Percentiles rank a stretch among this genome's conserved stretches.
phyloP scores from a whole-genome alignment of 1,140 invertebrate species.

The Grapholita molesta region DNA sequence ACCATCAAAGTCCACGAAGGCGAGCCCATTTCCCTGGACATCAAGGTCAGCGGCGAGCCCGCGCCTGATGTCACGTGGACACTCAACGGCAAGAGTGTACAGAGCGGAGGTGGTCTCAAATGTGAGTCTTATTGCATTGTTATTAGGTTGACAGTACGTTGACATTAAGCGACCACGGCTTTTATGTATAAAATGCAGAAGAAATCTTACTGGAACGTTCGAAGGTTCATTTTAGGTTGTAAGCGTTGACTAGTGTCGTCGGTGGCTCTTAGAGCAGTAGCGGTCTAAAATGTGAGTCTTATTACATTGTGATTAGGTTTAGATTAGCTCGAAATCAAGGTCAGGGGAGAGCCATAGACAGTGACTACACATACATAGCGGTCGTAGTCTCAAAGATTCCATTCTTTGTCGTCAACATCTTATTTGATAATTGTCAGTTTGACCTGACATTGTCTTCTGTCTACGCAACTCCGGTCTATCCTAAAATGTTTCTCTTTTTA shows the following conservation, averaged over 20 bases:
- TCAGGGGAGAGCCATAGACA: slow-evolving; percentile 90
- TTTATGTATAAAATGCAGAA: too few relatives aligned
- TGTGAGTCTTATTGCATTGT: slow-evolving; percentile 38
- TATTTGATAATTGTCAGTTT: too few relatives aligned
- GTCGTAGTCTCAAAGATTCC: too few relatives aligned
- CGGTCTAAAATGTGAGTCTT: slow-evolving; percentile 59
- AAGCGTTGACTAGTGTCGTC: too few relatives aligned
- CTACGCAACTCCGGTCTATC: too few relatives aligned
- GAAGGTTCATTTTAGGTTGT: too few relatives aligned
- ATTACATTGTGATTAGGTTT: background rate
- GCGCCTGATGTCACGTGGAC: slow-evolving; percentile 88
- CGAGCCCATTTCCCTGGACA: slow-evolving; percentile 90
- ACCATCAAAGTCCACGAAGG: slow-evolving; percentile 89
- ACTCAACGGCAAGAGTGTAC: slow-evolving; percentile 81
- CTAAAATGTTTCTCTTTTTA: too few relatives aligned
- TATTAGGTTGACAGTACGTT: background rate
- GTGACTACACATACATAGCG: too few relatives aligned
- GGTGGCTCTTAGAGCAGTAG: slow-evolving; percentile 57
- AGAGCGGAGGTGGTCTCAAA: slow-evolving; percentile 60
- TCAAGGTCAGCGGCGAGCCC: slow-evolving; percentile 91
- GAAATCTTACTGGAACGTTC: too few relatives aligned
- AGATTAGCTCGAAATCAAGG: slow-evolving; percentile 75
- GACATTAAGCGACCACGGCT: too few relatives aligned
- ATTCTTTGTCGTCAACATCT: too few relatives aligned
- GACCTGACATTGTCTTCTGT: too few relatives aligned